Evolutionary conservation across 2,113 vertebrate genomes (phyloP).

Genomic region (Heteronetta atricapilla): DNA sequence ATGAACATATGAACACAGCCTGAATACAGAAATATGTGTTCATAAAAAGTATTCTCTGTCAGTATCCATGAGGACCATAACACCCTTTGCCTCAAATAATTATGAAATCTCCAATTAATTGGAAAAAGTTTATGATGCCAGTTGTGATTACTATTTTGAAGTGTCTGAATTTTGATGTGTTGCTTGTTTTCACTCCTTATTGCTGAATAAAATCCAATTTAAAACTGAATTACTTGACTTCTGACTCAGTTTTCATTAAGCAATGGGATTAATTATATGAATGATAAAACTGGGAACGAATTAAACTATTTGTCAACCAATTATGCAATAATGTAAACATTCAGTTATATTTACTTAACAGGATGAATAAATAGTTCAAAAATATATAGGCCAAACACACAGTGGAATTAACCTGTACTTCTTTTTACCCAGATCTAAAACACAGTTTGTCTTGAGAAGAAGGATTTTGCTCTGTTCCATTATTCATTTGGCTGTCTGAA

Average conservation of each 20-base stretch:
- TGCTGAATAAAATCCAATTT: not conserved
- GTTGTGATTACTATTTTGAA: not conserved
- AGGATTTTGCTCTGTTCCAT: not conserved
- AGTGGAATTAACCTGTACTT: not conserved
- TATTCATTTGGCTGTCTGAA: not conserved
- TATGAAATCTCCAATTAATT: not conserved
- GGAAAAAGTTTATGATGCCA: not conserved
- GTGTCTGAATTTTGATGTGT: not conserved
- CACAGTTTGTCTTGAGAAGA: not conserved
- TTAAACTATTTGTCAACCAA: not conserved
- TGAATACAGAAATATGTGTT: not conserved
- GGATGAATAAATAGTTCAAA: not conserved
- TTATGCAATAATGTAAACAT: not conserved
- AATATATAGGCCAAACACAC: not conserved
- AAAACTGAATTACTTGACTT: not conserved
- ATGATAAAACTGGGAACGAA: not conserved
- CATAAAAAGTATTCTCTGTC: not conserved
- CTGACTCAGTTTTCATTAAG: not conserved
- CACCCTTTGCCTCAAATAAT: not conserved
- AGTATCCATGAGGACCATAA: not conserved
- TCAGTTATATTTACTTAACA: not conserved
- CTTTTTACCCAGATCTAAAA: not conserved
- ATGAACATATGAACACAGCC: not conserved
- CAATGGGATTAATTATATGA: not conserved
- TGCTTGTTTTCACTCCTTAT: not conserved